Percentiles rank a stretch among this genome's conserved stretches.
phyloP scores from a whole-genome alignment of 2,888 invertebrate genomes.

The Apotomis capreana region DNA sequence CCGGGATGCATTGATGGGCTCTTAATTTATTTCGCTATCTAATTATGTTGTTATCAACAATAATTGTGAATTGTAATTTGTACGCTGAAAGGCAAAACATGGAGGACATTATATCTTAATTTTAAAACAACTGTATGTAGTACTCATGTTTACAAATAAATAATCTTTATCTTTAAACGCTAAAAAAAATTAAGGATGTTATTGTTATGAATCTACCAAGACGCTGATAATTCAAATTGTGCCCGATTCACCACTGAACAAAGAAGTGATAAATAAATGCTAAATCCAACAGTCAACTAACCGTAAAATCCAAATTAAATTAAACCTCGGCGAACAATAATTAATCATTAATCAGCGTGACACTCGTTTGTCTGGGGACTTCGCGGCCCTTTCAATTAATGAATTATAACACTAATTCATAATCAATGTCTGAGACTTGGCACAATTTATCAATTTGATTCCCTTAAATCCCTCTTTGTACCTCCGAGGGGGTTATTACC shows the following conservation, averaged over 20 bases:
- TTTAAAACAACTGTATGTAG: too few relatives aligned
- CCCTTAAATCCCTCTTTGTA: slow-evolving; percentile 68
- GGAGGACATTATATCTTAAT: too few relatives aligned
- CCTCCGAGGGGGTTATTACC: slow-evolving; percentile 65
- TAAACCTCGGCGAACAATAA: slow-evolving; percentile 77
- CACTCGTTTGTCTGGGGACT: slow-evolving; percentile 77
- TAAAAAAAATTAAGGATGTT: too few relatives aligned
- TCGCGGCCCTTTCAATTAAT: slow-evolving; percentile 79
- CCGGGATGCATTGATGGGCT: too few relatives aligned
- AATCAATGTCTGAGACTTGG: slow-evolving; percentile 75
- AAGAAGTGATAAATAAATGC: slow-evolving; percentile 33
- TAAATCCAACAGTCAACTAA: slow-evolving; percentile 51
- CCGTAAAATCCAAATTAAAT: slow-evolving; percentile 53
- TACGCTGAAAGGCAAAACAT: too few relatives aligned
- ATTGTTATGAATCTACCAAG: too few relatives aligned
- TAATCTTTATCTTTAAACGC: too few relatives aligned
- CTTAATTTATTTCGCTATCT: too few relatives aligned
- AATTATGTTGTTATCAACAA: too few relatives aligned
- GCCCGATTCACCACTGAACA: background rate
- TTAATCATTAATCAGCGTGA: slow-evolving; percentile 77
- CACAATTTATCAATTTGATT: slow-evolving; percentile 81
- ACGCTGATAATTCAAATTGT: too few relatives aligned
- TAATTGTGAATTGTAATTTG: too few relatives aligned
- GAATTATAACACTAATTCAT: slow-evolving; percentile 81
- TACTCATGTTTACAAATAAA: too few relatives aligned